These are phyloP conservation scores for Cryptocephalus moraei DNA, from an alignment of 2,888 invertebrate genomes.

Conservation along the genomic window DNA sequence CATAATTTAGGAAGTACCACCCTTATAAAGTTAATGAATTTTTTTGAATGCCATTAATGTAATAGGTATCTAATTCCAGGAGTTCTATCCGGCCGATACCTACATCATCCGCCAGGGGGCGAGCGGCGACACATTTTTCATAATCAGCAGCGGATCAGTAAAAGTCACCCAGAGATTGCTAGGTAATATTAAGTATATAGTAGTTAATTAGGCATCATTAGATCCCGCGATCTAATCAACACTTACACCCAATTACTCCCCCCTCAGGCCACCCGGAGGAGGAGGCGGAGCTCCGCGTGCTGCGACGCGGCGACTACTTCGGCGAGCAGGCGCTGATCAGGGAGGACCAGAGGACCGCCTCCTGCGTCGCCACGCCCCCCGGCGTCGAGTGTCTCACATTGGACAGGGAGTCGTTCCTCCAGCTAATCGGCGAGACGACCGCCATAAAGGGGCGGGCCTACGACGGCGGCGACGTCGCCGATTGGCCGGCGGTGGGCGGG, in stretches of 20 bases:
- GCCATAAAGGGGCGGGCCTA: constrained; percentile 66
- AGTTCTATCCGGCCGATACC: constrained; percentile 51
- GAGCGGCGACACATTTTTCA: constrained; percentile 55
- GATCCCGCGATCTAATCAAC: no score
- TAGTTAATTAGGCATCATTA: no score
- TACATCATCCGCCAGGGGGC: constrained; percentile 56
- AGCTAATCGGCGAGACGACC: constrained; percentile 64
- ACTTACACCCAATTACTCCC: no score
- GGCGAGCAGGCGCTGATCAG: constrained; percentile 55
- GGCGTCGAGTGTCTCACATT: constrained; percentile 56
- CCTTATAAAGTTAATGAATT: no score
- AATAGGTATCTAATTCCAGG: constrained; percentile 41
- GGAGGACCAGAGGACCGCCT: constrained; percentile 59
- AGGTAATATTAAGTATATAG: constrained; percentile 26
- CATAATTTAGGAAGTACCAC: no score
- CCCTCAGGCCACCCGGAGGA: background rate
- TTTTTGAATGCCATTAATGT: no score
- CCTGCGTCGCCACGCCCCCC: constrained; percentile 52
- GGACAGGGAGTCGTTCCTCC: constrained; percentile 59
- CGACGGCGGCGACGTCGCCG: constrained; percentile 53
- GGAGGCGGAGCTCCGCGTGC: constrained; percentile 41
- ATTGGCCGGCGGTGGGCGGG: no score
- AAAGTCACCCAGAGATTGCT: constrained; percentile 42
- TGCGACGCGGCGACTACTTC: constrained; percentile 53
- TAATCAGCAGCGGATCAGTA: constrained; percentile 50